phyloP scores from a whole-genome alignment of 1,140 invertebrate species.

The Scaptodrosophila lebanonensis region DNA sequence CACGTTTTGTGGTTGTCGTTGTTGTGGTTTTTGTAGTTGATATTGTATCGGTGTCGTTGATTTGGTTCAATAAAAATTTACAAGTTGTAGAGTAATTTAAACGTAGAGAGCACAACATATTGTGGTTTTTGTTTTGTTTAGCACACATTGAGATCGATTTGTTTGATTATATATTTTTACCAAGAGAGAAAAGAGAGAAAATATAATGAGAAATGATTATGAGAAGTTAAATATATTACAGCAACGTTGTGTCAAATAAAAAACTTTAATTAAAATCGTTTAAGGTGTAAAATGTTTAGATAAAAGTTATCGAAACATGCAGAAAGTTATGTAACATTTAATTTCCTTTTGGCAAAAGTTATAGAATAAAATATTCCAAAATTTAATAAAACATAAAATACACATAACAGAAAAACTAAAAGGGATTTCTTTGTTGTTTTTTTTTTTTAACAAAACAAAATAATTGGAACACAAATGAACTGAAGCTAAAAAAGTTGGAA shows the following conservation, averaged over 20 bases:
- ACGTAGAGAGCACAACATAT: conserved; percentile 43
- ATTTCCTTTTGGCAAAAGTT: conserved; percentile 21
- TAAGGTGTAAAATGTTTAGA: conserved; percentile 38
- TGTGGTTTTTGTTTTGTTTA: conserved; percentile 44
- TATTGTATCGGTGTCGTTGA: too few species aligned
- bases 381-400: conserved; percentile 9
- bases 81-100: conserved; percentile 29
- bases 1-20: conserved; percentile 21
- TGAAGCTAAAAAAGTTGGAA: conserved; percentile 6
- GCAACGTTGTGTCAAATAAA: conserved; percentile 26
- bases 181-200: conserved; percentile 65
- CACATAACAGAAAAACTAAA: conserved; percentile 10
- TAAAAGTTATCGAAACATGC: conserved; percentile 62
- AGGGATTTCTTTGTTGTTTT: conserved; percentile 8
- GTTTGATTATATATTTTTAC: conserved; percentile 37
- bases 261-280: conserved; percentile 1
- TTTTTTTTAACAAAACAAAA: conserved; percentile 44
- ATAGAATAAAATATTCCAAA: conserved; percentile 3
- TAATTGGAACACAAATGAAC: conserved; percentile 17
- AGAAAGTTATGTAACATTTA: conserved; percentile 45
- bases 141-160: conserved; percentile 68
- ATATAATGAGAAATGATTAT: conserved; percentile 71
- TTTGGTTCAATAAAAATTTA: conserved; percentile 6
- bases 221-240: conserved; percentile 72
- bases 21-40: conserved; percentile 38